Base-by-base conservation (phyloP, 2,888 invertebrate genomes). In the Ypsolopha sequella region DNA sequence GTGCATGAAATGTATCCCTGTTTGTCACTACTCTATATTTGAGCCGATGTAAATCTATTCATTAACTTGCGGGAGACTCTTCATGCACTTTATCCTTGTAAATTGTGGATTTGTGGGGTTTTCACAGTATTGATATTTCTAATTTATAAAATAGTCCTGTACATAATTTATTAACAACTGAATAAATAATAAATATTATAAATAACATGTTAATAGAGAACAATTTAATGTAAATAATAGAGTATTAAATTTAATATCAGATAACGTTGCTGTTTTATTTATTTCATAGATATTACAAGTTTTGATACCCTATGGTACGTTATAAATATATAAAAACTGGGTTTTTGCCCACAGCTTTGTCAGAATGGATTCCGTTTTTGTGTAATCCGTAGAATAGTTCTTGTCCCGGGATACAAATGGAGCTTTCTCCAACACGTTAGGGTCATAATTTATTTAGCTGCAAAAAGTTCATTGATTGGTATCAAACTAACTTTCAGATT, bases 221-320 rank as follows among this genome's bases (percentile, higher is more conserved):
- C 85, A 84, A 84, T 84, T 84, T 82, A 82, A 80, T 86, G 86
- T 86, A 86, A 81, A 86, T 86, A 85, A 85, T 85, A 85, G 85
- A 84, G 70, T 82, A 86, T 85, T 85, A 86, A 85, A 85, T 85
- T 86, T 85, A 86, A 85, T 86, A 86, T 85, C 85, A 85, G 80
- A 82, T 79, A 77, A 60, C 8, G 11, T n/a, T 14, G n/a, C 2
- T 36, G 46, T 46, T 46, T 46, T 34, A 46, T 46, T 35, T 34
- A 7, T 34, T 34, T 10, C 38, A 3, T n/a, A 38, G 38, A 38
- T n/a, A 10, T 10, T 8, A 3, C 38, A 38, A 38, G 9, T 10
- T 36, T 36, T 36, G n/a, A n/a, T n/a, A n/a, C n/a, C n/a, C n/a
- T n/a, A n/a, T n/a, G n/a, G 14, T 43, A 14, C 43, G 24, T 43